Percentiles rank a stretch among this genome's conserved stretches.
phyloP scores from a whole-genome alignment of 2,888 invertebrate genomes.

The Tetheella fluctuosa region DNA sequence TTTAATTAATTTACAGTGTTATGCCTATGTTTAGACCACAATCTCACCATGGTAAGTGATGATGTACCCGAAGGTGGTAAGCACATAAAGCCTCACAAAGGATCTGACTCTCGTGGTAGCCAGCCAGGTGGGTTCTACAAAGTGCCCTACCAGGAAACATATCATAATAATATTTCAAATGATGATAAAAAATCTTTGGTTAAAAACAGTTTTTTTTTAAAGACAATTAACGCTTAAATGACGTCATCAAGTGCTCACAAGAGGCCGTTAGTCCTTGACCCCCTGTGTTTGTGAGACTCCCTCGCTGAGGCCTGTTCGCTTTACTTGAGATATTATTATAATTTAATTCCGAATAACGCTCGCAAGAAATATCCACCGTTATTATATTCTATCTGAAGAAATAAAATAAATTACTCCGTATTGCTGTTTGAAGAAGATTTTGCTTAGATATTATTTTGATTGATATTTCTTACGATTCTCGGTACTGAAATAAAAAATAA shows the following conservation, averaged over 20 bases:
- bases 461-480: not conserved
- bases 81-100: too few relatives aligned
- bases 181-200: too few relatives aligned
- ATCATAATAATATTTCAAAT: too few relatives aligned
- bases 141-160: too few relatives aligned
- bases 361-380: not conserved
- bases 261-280: not conserved
- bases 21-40: too few relatives aligned
- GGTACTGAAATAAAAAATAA: not conserved
- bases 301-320: not conserved
- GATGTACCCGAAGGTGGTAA: too few relatives aligned
- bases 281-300: not conserved
- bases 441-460: not conserved
- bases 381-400: not conserved
- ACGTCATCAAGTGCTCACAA: not conserved
- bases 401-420: conserved; percentile 1
- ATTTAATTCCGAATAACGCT: conserved; percentile 3
- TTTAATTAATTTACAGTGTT: too few relatives aligned
- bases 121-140: too few relatives aligned
- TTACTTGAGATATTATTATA: conserved; percentile 3
- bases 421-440: not conserved
- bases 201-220: too few relatives aligned
- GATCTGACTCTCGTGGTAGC: too few relatives aligned
- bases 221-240: not conserved
- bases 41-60: too few relatives aligned